phyloP scores from a whole-genome alignment of 2,888 invertebrate genomes.

The Pristionchus entomophagus region DNA sequence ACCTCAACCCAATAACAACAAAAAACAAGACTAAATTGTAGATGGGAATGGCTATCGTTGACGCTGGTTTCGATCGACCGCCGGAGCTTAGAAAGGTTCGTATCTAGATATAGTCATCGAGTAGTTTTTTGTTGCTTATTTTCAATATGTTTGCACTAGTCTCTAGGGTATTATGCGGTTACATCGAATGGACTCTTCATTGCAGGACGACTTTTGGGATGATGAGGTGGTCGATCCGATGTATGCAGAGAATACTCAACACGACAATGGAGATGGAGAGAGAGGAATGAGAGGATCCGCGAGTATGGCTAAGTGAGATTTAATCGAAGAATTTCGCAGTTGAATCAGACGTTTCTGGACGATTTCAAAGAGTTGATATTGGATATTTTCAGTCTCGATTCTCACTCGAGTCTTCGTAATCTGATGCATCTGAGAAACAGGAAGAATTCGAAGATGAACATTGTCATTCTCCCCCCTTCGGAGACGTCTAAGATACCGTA shows the following conservation, averaged over 20 bases:
- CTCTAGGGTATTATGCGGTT: too few species aligned
- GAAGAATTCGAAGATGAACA: conserved; percentile 17
- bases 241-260: conserved; percentile 31
- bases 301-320: conserved; percentile 18
- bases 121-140: neutral
- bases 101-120: too few species aligned
- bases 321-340: neutral
- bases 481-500: neutral
- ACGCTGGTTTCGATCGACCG: conserved; percentile 26
- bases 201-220: conserved; percentile 41
- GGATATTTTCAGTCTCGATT: neutral
- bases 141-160: neutral
- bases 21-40: neutral
- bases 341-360: too few species aligned
- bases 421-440: neutral
- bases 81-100: conserved; percentile 39
- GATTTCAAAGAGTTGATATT: neutral
- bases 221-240: conserved; percentile 28
- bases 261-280: conserved; percentile 40
- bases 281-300: conserved; percentile 41
- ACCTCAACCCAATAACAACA: too few species aligned
- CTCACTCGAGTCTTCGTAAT: neutral
- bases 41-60: conserved; percentile 48
- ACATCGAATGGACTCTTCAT: too few species aligned
- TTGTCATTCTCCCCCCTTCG: neutral